Evolutionary conservation across 1,140 invertebrate species (phyloP).

Genomic region (Drosophila arawakana): DNA sequence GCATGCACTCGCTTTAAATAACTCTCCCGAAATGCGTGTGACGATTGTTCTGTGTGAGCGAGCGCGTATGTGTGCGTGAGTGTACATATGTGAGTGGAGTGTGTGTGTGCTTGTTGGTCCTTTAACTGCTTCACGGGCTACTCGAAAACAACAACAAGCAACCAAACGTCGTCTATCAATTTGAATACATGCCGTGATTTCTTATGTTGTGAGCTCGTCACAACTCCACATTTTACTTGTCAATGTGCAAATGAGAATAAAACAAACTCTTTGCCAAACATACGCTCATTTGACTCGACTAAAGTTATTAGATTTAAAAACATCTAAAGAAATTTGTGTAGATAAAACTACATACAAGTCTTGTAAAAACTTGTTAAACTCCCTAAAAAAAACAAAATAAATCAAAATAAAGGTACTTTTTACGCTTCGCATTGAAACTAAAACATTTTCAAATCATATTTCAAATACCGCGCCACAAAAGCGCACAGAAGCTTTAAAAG

Average conservation of each 20-base stretch:
- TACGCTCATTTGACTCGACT: too few relatives aligned
- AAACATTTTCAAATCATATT: too few relatives aligned
- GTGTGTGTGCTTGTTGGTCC: constrained; percentile 9
- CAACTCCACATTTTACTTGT: background rate
- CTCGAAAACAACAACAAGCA: background rate
- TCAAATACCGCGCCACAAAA: constrained; percentile 2
- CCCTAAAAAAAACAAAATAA: too few relatives aligned
- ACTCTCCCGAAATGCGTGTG: constrained; percentile 53
- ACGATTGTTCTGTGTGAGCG: constrained; percentile 35
- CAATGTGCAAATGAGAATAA: constrained; percentile 1
- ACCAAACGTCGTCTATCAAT: background rate
- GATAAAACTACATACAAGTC: too few relatives aligned
- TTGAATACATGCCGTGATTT: constrained; percentile 10
- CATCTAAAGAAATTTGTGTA: too few relatives aligned
- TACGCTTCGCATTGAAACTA: too few relatives aligned
- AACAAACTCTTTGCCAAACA: too few relatives aligned
- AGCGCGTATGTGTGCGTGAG: background rate
- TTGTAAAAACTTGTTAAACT: too few relatives aligned
- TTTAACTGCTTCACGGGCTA: constrained; percentile 40
- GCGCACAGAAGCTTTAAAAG: background rate
- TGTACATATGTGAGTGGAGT: constrained; percentile 3
- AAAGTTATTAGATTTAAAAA: too few relatives aligned
- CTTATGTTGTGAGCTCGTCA: constrained; percentile 11
- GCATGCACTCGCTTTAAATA: constrained; percentile 37
- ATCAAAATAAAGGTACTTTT: too few relatives aligned